Evolutionary conservation across 2,797 vertebrate species (phyloP).

Genomic region (Micromesistius poutassou): DNA sequence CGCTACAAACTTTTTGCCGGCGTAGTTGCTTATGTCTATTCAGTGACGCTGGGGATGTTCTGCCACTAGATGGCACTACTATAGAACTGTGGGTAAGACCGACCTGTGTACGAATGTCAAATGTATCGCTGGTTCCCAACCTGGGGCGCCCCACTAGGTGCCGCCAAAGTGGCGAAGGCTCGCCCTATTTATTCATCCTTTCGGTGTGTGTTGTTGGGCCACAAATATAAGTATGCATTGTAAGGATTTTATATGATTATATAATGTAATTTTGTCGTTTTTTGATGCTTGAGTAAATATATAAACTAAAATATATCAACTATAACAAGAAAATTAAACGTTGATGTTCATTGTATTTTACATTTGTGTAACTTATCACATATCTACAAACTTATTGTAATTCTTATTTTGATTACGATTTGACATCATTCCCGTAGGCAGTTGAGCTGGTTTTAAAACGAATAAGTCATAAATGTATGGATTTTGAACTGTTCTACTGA

Average conservation of each 20-base stretch:
- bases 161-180: background rate
- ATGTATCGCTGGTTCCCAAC: background rate
- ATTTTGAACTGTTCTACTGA: background rate
- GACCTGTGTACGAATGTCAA: background rate
- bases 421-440: background rate
- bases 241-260: background rate
- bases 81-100: background rate
- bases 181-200: background rate
- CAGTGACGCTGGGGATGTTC: background rate
- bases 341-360: background rate
- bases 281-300: background rate
- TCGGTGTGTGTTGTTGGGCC: background rate
- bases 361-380: background rate
- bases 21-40: background rate
- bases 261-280: background rate
- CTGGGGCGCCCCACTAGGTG: background rate
- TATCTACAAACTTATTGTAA: no score
- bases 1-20: no score
- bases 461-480: background rate
- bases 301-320: no score
- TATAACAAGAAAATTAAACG: no score
- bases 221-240: background rate
- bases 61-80: background rate
- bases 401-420: background rate
- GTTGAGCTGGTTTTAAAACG: background rate